Base-by-base conservation (phyloP, 1,140 invertebrate genomes). In the Penaeus indicus region DNA sequence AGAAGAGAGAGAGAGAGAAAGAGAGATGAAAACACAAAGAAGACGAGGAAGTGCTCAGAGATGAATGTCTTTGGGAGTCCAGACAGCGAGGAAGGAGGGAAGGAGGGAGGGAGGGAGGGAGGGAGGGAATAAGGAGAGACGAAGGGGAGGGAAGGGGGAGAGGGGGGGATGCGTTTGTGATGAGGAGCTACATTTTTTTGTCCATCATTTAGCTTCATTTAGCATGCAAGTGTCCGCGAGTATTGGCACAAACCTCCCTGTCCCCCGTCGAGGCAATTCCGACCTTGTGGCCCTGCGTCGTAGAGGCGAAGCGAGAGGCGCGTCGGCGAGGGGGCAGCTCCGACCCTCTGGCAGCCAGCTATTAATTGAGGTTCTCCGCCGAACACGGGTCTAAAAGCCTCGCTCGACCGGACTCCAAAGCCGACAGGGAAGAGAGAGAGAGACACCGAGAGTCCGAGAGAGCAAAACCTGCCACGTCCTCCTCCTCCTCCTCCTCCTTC, bases 171-270 rank as follows among this genome's bases (percentile, higher is more conserved):
- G 79, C 60, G 79, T 54, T 80, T 78, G 77, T 62, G 75, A 54
- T 78, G 75, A 86, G 77, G 61, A 86, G 63, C 75, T 79, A 72
- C 83, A 54, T 54, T 87, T 87, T 87, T 81, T 87, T 64, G 85
- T 87, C 85, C 85, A 87, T 61, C 85, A 87, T 81, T 87, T 87
- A 87, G 85, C 61, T 81, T 87, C 85, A 87, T 87, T 87, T 87
- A 87, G 77, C 85, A 87, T 87, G 78, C 85, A 72, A 80, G 85
- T 69, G 47, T 47, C 38, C 47, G 62, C 27, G 25, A 80, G 38
- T 42, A 79, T n/a, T 63, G 85, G 22, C 84, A 7, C 7, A 63
- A 27, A 42, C 62, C 79, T n/a, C 61, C 10, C 5, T 22, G 0
- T 16, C 27, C 63, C 22, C 8, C 18, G 25, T 25, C 69, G 32